Percentiles rank a stretch among this genome's conserved stretches.
These are phyloP conservation scores for Naso thynnoides DNA, from an alignment of 2,797 vertebrate species.

Conservation along the genomic window DNA sequence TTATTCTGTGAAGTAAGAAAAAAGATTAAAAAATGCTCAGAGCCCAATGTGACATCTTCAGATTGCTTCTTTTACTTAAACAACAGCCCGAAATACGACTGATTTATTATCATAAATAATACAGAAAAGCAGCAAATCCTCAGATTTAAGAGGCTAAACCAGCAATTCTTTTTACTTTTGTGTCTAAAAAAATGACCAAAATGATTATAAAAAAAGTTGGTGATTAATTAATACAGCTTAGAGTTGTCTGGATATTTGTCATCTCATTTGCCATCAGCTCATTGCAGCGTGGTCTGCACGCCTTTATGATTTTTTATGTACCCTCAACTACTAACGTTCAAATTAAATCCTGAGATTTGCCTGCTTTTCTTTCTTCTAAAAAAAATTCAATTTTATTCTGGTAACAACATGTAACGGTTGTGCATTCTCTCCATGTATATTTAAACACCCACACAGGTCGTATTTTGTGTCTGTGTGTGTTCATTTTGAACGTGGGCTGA, in stretches of 20 bases:
- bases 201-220: too few species aligned
- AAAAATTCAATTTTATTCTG: constrained; percentile 1
- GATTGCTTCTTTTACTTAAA: too few species aligned
- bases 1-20: too few species aligned
- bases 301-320: neutral
- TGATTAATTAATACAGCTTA: too few species aligned
- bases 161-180: too few species aligned
- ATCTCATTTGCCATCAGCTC: neutral
- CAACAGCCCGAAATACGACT: too few species aligned
- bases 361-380: neutral
- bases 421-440: neutral
- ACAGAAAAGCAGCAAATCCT: too few species aligned
- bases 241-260: neutral
- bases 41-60: too few species aligned
- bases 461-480: constrained; percentile 18
- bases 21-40: too few species aligned
- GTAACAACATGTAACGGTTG: neutral
- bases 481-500: constrained; percentile 58
- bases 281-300: neutral
- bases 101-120: too few species aligned
- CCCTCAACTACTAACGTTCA: neutral
- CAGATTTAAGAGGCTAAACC: too few species aligned
- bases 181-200: too few species aligned
- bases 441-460: constrained; percentile 13
- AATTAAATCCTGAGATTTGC: constrained; percentile 2